Base-by-base conservation (phyloP, 2,113 vertebrate species). In the Erinaceus europaeus region DNA sequence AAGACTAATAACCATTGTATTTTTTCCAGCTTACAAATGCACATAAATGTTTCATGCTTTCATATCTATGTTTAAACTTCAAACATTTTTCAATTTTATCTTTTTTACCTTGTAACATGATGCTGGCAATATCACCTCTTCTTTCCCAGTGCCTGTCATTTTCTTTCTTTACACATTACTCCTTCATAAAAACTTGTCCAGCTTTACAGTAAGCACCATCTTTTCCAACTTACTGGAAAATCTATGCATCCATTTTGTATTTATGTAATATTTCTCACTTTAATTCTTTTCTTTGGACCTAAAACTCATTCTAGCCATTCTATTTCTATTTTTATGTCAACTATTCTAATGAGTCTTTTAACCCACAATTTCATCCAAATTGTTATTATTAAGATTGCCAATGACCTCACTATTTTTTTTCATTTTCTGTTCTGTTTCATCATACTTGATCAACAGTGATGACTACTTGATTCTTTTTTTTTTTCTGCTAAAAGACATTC, bases 371-470 rank as follows among this genome's bases (percentile, higher is more conserved):
- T 84, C 42, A 53, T 7, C 9, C 1, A 75, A 94, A 69, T 23
- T 34, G 17, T 40, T 73, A 12, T 27, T 64, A 36, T 57, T 10
- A 59, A 71, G 44, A 32, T 87, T 69, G 69, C 36, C n/a, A 71
- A 50, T 82, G 65, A 61, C 76, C 14, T 74, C 42, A 81, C 65
- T n/a, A 78, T 23, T 65, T 38, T 55, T 65, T 84, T n/a, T 57
- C 83, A 80, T 80, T 82, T 12, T 38, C 42, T 67, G 18, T 48
- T 80, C 55, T 84, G 57, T 69, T 72, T 84, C 67, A 76, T 67
- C 55, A 76, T 76, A 89, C 18, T 77, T 76, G 38, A 21, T 81
- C 77, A 84, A 29, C 23, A 89, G 61, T 77, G 86, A 64, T 75
- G 76, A 83, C 75, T 74, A 55, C n/a, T 62, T 50, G 8, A 48